Conservation (phyloP, 2,113 vertebrate species). For the Grantiella picta region DNA sequence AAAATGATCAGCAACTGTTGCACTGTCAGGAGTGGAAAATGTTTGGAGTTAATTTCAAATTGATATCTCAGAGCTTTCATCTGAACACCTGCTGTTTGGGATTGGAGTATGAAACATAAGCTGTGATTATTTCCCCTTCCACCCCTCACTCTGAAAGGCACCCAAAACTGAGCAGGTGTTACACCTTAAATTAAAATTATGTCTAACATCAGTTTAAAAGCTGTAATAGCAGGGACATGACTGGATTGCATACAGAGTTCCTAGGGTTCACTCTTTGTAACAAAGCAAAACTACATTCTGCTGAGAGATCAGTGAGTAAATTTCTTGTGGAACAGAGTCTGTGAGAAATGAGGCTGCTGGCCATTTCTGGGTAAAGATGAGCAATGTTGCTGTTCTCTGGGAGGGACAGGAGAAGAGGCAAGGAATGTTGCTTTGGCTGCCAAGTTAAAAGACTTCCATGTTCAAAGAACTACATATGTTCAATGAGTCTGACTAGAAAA, state of each 20-base stretch:
- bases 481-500: not conserved
- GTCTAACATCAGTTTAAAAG: not conserved
- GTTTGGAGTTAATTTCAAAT: not conserved
- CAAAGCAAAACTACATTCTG: not conserved
- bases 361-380: not conserved
- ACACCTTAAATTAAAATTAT: not conserved
- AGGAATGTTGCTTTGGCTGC: not conserved
- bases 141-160: not conserved
- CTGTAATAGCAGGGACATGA: not conserved
- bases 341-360: not conserved
- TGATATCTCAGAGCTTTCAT: not conserved
- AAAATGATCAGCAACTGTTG: not conserved
- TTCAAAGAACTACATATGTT: not conserved
- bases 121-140: not conserved
- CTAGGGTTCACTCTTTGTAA: not conserved
- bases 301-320: not conserved
- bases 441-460: not conserved
- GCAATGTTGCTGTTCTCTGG: not conserved
- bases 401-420: not conserved
- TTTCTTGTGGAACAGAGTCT: not conserved
- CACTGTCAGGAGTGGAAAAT: not conserved
- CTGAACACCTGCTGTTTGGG: not conserved
- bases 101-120: not conserved
- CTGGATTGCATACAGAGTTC: not conserved
- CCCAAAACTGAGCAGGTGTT: not conserved